Base-by-base conservation (phyloP, 2,797 vertebrate genomes). In the Sternarchorhynchus goeldii region DNA sequence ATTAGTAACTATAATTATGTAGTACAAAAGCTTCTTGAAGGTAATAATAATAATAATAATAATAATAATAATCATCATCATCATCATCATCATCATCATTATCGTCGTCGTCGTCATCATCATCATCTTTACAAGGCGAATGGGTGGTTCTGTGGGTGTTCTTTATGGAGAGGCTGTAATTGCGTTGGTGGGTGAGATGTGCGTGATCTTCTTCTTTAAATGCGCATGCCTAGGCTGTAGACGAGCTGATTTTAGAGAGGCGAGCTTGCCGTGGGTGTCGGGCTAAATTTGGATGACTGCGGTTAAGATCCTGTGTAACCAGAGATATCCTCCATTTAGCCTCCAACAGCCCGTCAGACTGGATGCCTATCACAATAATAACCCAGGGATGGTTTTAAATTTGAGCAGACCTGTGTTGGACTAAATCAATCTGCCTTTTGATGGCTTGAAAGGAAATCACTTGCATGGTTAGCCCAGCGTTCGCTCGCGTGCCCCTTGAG, bases 361-460 rank as follows among this genome's bases (percentile, higher is more conserved):
- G 89, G 90, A 94, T 92, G 92, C 92, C 94, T 94, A 95, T 97
- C 92, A 92, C 90, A 87, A 89, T 93, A 94, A 96, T 93, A 92
- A 95, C 92, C 90, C 91, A 84, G 90, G 92, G 93, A 95, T 94
- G 92, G 89, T 92, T 95, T 91, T 89, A 92, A 92, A 93, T 91
- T 93, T 91, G 89, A 92, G 89, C 93, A 91, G 90, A 91, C 88
- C 91, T 87, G 69, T 87, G 83, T 88, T 93, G 94, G 95, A 95
- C 94, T 94, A 94, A 93, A 93, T 95, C 95, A 96, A 94, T 95
- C 95, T 96, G 95, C 92, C 94, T 94, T 94, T 93, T 93, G 93
- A 92, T 93, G 91, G 91, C 93, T 94, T 88, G 86, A 93, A 94
- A 94, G 89, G 86, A 93, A 93, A 93, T 93, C 92, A 86, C 92